Conservation (phyloP, 2,888 invertebrate genomes). For the Drosophila limbata region DNA sequence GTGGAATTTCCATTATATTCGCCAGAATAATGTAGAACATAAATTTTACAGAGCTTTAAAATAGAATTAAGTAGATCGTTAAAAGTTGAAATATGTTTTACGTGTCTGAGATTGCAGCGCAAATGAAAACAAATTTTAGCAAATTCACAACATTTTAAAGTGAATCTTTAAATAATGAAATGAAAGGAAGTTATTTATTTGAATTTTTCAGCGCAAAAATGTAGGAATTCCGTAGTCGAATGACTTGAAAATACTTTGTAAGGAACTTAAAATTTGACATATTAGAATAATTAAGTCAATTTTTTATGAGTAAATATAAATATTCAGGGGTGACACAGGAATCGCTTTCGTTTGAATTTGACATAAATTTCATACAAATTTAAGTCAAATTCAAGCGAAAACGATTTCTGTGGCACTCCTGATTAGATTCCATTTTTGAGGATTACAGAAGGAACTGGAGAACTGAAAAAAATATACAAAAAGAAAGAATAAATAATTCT, state of each 20-base stretch:
- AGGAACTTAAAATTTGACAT: too few relatives aligned
- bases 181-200: background rate
- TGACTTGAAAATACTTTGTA: background rate
- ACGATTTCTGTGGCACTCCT: too few relatives aligned
- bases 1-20: constrained; percentile 44
- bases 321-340: too few relatives aligned
- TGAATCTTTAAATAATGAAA: background rate
- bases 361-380: too few relatives aligned
- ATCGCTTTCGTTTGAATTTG: too few relatives aligned
- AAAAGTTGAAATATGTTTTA: constrained; percentile 35
- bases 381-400: too few relatives aligned
- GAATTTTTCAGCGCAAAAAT: background rate
- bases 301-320: too few relatives aligned
- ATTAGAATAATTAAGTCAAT: too few relatives aligned
- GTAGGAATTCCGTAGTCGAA: background rate
- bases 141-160: background rate
- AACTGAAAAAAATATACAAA: too few relatives aligned
- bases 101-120: background rate
- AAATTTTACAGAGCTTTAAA: constrained; percentile 31
- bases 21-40: constrained; percentile 43
- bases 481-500: background rate
- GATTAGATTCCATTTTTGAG: too few relatives aligned
- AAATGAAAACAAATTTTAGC: constrained; percentile 1
- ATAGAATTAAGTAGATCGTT: constrained; percentile 43
- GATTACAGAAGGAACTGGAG: too few relatives aligned